Base-by-base conservation (phyloP, 2,888 invertebrate genomes). In the Eurytoma adleriae region DNA sequence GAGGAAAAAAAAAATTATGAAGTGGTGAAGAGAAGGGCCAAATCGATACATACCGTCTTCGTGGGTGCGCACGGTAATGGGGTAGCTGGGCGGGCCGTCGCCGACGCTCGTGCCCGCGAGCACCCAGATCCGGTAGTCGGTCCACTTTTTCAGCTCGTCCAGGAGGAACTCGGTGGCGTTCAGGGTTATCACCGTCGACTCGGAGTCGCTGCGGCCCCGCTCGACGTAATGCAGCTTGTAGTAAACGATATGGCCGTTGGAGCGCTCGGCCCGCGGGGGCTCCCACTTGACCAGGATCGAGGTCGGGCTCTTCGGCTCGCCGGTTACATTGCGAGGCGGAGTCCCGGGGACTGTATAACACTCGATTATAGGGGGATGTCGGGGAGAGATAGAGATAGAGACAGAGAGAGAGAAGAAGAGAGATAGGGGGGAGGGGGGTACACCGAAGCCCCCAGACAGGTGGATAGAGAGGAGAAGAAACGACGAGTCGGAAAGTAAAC, bases 111-210 rank as follows among this genome's bases (percentile, higher is more conserved):
- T 99, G 89, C 98, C 98, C 84, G 99, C 99, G 86, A 97, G 93
- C 89, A 99, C 96, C 97, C 98, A 98, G 89, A 99, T 95, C 91
- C 97, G 95, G 93, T 99, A 99, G 91, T 97, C 96, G 82, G 98
- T 98, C 97, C 97, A 99, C 83, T 96, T 95, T 91, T 96, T 95
- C 89, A 99, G 94, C 91, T 97, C 97, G 91, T 97, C 96, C 92
- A 98, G 93, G 84, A 95, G 92, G 92, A 96, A 95, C 89, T 93
- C 93, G 82, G 96, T 96, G 90, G 93, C 93, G 92, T 96, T 96
- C 90, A 96, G 94, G 90, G 93, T 96, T 91, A 95, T 94, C 89
- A 95, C 94, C 80, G 94, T 94, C 73, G 97, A 96, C 90, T 97
- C 96, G 84, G 95, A 95, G 91, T 97, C 96, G 83, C 96, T 95